Conservation (phyloP, 2,797 vertebrate species). For the Otus scops region DNA sequence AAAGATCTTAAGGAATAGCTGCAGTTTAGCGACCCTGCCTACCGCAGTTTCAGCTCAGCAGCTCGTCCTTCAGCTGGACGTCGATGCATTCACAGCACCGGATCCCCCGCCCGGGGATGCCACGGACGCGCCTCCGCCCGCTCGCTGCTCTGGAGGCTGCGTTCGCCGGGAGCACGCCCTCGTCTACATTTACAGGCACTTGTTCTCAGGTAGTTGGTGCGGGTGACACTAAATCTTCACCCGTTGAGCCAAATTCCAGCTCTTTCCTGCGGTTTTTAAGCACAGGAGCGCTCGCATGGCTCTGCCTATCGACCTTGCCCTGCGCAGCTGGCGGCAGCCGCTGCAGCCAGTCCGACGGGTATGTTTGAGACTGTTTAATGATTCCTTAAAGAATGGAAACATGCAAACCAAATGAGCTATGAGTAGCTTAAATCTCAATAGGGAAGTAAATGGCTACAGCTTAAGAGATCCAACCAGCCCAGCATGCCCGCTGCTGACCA, state of each 20-base stretch:
- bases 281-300: background rate
- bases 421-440: constrained; percentile 12
- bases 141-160: background rate
- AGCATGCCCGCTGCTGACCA: background rate
- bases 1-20: too few species aligned
- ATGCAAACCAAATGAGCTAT: constrained; percentile 16
- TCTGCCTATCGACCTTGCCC: background rate
- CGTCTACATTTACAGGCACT: fast-evolving
- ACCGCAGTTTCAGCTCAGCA: background rate
- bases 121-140: fast-evolving
- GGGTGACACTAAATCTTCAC: background rate
- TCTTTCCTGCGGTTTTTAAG: background rate
- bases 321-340: background rate
- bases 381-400: background rate
- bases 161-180: background rate
- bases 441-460: background rate
- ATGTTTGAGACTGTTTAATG: background rate
- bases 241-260: background rate
- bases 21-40: background rate
- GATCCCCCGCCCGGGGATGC: background rate
- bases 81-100: background rate
- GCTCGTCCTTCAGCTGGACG: fast-evolving
- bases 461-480: background rate
- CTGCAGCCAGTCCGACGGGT: background rate
- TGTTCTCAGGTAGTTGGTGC: background rate